A percentile compares a stretch with the other conserved stretches of the same genome.
phyloP scores from a whole-genome alignment of 2,888 invertebrate species.

The Caenorhabditis panamensis region DNA sequence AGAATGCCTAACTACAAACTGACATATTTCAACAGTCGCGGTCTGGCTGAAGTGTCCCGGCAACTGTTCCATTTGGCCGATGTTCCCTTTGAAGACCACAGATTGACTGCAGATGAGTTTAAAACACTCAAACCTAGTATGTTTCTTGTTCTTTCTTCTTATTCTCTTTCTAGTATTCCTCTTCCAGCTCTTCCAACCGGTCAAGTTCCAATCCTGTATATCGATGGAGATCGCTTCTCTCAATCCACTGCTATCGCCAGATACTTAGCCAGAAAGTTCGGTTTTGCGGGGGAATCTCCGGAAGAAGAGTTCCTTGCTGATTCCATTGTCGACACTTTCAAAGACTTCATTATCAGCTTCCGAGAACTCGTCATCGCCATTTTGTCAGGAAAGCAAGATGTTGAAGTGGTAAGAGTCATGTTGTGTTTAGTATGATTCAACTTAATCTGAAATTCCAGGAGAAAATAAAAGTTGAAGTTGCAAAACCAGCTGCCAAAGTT shows the following conservation, averaged over 20 bases:
- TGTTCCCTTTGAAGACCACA: conserved; percentile 37
- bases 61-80: conserved; percentile 32
- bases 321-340: conserved; percentile 12
- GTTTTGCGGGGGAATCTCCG: conserved; percentile 25
- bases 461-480: conserved; percentile 8
- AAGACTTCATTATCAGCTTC: conserved; percentile 14
- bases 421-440: background rate
- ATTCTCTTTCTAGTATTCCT: background rate
- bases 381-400: background rate
- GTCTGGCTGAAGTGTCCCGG: conserved; percentile 22
- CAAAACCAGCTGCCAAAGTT: conserved; percentile 16
- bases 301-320: conserved; percentile 20
- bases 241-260: conserved; percentile 24
- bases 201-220: conserved; percentile 17
- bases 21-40: conserved; percentile 30
- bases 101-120: conserved; percentile 23
- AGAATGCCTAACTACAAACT: conserved; percentile 21
- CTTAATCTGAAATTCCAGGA: conserved; percentile 11
- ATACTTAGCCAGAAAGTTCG: conserved; percentile 34
- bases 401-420: background rate
- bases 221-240: background rate
- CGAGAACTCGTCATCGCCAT: background rate
- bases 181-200: conserved; percentile 31
- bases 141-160: background rate
- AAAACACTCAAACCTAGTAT: conserved; percentile 17